Evolutionary conservation across 2,888 invertebrate species (phyloP), one percentile per base, ranked within the genome.

Genomic region (Chrysopilus asiliformis): DNA sequence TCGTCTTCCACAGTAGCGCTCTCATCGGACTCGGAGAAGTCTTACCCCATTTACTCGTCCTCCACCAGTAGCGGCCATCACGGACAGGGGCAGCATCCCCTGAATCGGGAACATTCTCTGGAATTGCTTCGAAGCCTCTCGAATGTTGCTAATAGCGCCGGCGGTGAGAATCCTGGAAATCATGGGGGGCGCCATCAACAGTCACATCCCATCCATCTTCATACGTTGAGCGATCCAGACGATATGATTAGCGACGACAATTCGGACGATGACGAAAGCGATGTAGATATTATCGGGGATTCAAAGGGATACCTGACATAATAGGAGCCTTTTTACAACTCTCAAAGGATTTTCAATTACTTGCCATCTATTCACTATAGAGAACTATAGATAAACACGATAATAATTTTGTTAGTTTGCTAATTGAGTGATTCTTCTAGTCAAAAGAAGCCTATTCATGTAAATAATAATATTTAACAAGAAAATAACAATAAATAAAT

Each of bases 201-300:
- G 10, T 22, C 22, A 22, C 22, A 22, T 22, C 22, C 6, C 22
- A 22, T 22, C 10, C n/a, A n/a, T n/a, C n/a, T n/a, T n/a, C n/a
- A n/a, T n/a, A n/a, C n/a, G n/a, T 17, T 30, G 13, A 25, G 32
- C 13, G 22, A 22, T 10, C 7, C 10, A 8, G n/a, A 6, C 26
- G 60, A 60, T 20, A 53, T 60, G 41, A 58, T 60, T 7, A 62
- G 60, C 20, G 63, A 63, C 39, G 60, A 56, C 39, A 58, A 60
- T 40, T 57, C 61, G 3, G 60, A 59, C 34, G 40, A 58, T 9
- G 60, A 62, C 30, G 56, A 56, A 36, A 62, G 61, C 36, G 63
- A 64, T 46, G 63, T 64, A 32, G 64, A 64, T 43, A 64, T 64
- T 43, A 50, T 63, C 15, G 64, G 63, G 15, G 64, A 63, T 40